Base-by-base conservation (phyloP, 2,888 invertebrate species). In the Eudasyphora cyanicolor region DNA sequence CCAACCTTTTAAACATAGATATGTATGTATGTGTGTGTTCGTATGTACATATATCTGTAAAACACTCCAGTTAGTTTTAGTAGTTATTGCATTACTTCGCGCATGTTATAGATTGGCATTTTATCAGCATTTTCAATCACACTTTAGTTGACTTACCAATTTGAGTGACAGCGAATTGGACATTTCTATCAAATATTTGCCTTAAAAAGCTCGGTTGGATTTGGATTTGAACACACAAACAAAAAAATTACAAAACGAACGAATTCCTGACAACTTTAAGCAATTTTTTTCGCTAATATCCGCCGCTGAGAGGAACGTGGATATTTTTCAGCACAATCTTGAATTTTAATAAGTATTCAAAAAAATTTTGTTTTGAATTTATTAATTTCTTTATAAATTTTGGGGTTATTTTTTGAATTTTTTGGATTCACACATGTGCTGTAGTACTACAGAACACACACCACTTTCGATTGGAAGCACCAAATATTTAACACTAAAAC, bases 101-200 rank as follows among this genome's bases (percentile, higher is more conserved):
- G 5, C 35, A 35, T 35, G 10, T 7, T 35, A 7, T 10, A 35
- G 10, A 10, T 17, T 19, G 49, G 49, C 49, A 54, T 2, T 54
- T 54, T 54, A 24, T 24, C 24, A 3, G 3, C 17, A 27, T 32
- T 32, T 32, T 17, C 17, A 62, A 21, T 54, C 24, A 21, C 51
- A 54, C 24, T 54, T 57, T 57, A 21, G 27, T 49, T 17, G 78
- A 80, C 85, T 85, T 82, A 85, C 85, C 82, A 85, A 76, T 82
- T 77, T 75, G 10, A 73, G 69, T 45, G 85, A 85, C 82, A 85
- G 76, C 24, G 80, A 73, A 67, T 82, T 80, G 64, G 85, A 80
- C 85, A 85, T 79, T 49, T 64, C 75, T 21, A 35, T 69, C 17
- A 21, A n/a, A 27, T 6, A 29, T 17, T 35, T 83, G 42, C 24